Base-by-base conservation (phyloP, 2,797 vertebrate species). In the Xiphorhynchus erythropygius region DNA sequence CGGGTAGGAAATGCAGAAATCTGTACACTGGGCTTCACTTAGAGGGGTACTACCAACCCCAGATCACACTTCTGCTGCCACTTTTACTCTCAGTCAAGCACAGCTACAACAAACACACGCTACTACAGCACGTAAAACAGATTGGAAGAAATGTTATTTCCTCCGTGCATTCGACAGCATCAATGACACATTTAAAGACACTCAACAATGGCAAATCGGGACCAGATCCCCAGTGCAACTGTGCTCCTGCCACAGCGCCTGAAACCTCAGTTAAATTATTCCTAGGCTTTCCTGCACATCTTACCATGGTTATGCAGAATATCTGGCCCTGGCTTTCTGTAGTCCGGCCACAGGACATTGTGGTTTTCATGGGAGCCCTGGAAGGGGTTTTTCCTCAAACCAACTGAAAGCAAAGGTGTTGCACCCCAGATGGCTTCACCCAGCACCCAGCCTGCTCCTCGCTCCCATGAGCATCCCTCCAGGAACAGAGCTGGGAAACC, bases 101-200 rank as follows among this genome's bases (percentile, higher is more conserved):
- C 18, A 19, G 42, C 28, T 71, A 52, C 50, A 44, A 19, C n/a
- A 71, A 65, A 56, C 56, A 56, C 39, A 18, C 0, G 0, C 6
- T n/a, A 64, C 46, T 50, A 41, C 33, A 39, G 33, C 32, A 53
- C 59, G 57, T 69, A 56, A 79, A 63, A 84, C 47, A 17, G 55
- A 68, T 5, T 42, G 44, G 52, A 86, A 73, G 52, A 74, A 80
- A 88, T 4, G 23, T 28, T 69, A 21, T 18, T 69, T 78, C 44
- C 74, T 83, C 50, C 44, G 52, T 62, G 83, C 37, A 18, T 62
- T 8, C 76, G 85, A 88, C 63, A 81, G 83, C 85, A 70, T 55
- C 33, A 82, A 1, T 10, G 55, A 68, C 65, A 76, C 28, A 37
- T n/a, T 84, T 80, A 50, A 73, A 89, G 84, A 42, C 7, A 64